These are phyloP conservation scores for Archips crataeganus DNA, from an alignment of 2,888 invertebrate species.

Conservation along the genomic window DNA sequence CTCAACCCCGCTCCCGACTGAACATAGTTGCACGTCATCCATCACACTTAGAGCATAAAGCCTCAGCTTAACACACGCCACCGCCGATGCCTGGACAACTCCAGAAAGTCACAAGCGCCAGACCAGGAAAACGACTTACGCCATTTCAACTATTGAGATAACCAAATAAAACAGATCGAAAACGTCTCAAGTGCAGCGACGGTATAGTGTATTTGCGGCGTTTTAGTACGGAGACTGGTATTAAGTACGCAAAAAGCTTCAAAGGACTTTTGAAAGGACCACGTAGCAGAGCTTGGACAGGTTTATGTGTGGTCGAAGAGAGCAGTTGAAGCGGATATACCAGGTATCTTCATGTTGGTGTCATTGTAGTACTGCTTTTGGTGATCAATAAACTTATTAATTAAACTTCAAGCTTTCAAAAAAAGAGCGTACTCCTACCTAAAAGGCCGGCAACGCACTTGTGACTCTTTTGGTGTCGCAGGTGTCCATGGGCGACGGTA, in stretches of 20 bases:
- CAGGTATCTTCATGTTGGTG: no score
- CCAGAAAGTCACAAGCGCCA: neutral
- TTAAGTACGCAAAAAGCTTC: slow-evolving; percentile 25
- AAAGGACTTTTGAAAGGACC: slow-evolving; percentile 30
- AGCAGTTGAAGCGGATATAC: slow-evolving; percentile 5
- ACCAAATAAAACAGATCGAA: neutral
- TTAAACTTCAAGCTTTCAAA: no score
- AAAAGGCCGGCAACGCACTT: no score
- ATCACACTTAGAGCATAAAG: slow-evolving; percentile 29
- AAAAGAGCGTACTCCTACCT: no score
- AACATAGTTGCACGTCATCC: slow-evolving; percentile 20
- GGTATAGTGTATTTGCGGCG: neutral
- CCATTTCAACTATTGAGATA: neutral
- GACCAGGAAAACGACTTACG: neutral
- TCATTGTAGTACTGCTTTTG: no score
- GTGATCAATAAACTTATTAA: no score
- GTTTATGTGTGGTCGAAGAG: neutral
- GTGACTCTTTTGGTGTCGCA: no score
- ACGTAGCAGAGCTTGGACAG: slow-evolving; percentile 17
- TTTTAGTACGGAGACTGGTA: neutral
- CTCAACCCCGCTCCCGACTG: slow-evolving; percentile 20
- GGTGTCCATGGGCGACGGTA: no score
- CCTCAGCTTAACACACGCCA: slow-evolving; percentile 7
- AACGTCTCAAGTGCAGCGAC: slow-evolving; percentile 1
- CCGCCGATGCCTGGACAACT: neutral